These are phyloP conservation scores for Temnothorax nylanderi DNA, from an alignment of 1,140 invertebrate genomes.

Conservation along the genomic window DNA sequence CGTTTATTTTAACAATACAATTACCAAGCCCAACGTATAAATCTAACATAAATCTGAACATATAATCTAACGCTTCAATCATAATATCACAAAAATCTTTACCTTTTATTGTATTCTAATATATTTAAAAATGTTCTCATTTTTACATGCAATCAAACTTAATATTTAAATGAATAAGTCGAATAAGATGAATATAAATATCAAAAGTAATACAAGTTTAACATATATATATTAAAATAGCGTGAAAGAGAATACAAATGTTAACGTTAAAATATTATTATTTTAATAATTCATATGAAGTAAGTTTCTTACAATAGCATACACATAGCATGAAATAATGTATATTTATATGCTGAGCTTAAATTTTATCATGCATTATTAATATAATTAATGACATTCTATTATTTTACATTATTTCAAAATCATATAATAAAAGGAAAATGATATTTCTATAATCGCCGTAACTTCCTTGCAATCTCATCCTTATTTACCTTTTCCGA, in stretches of 20 bases:
- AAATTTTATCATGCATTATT: slow-evolving; percentile 2
- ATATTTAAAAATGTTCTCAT: background rate
- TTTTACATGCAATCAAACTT: background rate
- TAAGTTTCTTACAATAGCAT: background rate
- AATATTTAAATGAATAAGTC: background rate
- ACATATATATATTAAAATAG: background rate
- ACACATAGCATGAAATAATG: background rate
- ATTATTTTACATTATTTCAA: background rate
- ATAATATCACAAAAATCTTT: background rate
- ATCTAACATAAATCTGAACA: background rate
- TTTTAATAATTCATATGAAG: background rate
- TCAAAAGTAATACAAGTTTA: background rate
- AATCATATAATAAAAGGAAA: background rate
- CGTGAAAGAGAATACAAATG: background rate
- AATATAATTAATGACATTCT: background rate
- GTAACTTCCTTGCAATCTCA: background rate
- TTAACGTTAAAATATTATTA: slow-evolving; percentile 1
- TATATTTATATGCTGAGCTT: background rate
- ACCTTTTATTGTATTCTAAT: background rate
- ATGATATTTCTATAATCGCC: background rate
- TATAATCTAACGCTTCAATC: background rate
- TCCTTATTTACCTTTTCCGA: background rate
- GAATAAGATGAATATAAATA: background rate
- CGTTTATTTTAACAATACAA: background rate
- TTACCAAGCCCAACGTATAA: background rate